Evolutionary conservation across 2,113 vertebrate genomes (phyloP), one percentile per base, ranked within the genome.

Genomic region (Vicugna pacos): DNA sequence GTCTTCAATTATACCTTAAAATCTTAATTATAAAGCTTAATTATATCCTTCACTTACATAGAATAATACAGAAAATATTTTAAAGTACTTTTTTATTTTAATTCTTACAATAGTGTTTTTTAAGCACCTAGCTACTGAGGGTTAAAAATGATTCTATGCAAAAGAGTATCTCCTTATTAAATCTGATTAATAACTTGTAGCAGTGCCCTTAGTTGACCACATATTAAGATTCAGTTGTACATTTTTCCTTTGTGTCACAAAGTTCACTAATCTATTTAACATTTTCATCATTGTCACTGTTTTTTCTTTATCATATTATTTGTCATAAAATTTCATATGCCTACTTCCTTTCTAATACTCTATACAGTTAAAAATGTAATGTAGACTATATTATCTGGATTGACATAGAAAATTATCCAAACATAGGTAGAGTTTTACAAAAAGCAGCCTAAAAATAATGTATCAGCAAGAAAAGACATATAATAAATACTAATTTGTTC

Each of bases 261-360:
- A 87, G 32, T 26, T 96, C 32, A 77, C n/a, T 77, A 19, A 70
- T 54, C 70, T 54, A 14, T 32, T 92, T 14, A 90, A 46, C 30
- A 54, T 86, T 69, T 87, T 82, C 48, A 50, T 93, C 81, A 62
- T 58, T 48, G 8, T 86, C 62, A 76, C 28, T 42, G 3, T 85
- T 94, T 95, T 91, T 72, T 30, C 64, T 91, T 90, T 24, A 80
- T 90, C 79, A 88, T n/a, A 24, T 30, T 82, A 17, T 83, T 76
- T 84, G 28, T 93, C 58, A 75, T n/a, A 28, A 62, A 92, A 58
- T 77, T 62, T 24, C 83, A 60, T 52, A 19, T 15, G 24, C 32
- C 30, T 15, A 6, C 42, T 76, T 65, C 48, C 50, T 77, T 72
- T 42, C 56, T 95, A 38, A 20, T 70, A 77, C 10, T 10, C 30